Conservation (phyloP, 2,113 vertebrate species). For the Xenopus laevis region DNA sequence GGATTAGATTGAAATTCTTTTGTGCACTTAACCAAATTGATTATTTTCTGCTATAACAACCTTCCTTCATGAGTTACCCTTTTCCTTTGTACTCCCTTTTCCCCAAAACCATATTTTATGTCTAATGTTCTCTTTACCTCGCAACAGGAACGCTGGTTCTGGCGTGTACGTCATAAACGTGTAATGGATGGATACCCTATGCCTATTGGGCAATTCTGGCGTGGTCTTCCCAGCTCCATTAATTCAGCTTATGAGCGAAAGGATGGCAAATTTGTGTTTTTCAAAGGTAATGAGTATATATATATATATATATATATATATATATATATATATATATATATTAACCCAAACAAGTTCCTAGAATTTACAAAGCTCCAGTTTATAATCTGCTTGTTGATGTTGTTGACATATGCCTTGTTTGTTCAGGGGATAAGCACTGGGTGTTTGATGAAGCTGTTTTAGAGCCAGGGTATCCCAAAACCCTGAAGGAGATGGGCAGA, state of each 20-base stretch:
- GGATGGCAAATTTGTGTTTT: constrained; percentile 89
- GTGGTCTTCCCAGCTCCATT: constrained; percentile 77
- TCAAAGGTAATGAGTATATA: constrained; percentile 71
- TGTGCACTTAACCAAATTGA: not conserved
- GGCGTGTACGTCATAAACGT: constrained; percentile 80
- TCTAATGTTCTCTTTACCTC: not conserved
- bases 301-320: not conserved
- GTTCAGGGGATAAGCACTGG: constrained; percentile 81
- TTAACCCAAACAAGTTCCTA: not conserved
- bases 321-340: not conserved
- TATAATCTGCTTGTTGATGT: not conserved
- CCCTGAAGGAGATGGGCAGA: constrained; percentile 73
- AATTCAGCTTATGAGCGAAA: constrained; percentile 82
- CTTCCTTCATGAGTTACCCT: no score
- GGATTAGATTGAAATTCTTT: no score
- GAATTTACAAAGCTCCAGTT: not conserved
- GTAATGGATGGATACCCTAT: constrained; percentile 82
- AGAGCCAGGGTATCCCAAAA: constrained; percentile 80
- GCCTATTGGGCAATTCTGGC: constrained; percentile 84
- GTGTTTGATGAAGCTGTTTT: constrained; percentile 78
- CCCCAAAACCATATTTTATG: no score
- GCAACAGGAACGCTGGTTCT: constrained; percentile 75
- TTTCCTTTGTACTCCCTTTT: no score
- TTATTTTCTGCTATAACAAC: not conserved
- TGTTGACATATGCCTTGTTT: not conserved